phyloP scores from a whole-genome alignment of 2,888 invertebrate genomes.

The Thalpophila matura region DNA sequence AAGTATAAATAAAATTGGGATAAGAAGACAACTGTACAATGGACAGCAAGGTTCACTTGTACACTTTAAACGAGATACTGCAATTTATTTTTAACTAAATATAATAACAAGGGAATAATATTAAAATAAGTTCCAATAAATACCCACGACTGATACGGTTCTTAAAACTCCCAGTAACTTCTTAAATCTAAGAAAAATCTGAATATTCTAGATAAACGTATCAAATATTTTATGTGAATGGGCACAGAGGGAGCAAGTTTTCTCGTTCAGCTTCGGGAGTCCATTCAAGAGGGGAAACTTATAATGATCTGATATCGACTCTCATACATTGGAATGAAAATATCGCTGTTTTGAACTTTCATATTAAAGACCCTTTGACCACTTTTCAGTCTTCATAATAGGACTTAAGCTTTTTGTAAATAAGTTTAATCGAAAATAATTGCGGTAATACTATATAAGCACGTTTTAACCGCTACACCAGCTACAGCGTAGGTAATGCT shows the following conservation, averaged over 20 bases:
- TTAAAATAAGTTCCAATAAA: too few species aligned
- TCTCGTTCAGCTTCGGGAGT: conserved; percentile 22
- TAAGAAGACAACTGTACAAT: too few species aligned
- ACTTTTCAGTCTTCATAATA: conserved; percentile 2
- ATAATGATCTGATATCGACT: conserved; percentile 48
- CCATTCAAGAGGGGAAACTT: conserved; percentile 48
- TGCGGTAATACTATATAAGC: too few species aligned
- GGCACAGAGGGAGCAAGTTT: conserved; percentile 22
- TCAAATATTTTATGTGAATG: conserved; percentile 22
- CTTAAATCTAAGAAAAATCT: neutral
- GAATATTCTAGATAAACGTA: conserved; percentile 20
- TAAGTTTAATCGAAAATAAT: neutral
- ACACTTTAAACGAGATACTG: too few species aligned
- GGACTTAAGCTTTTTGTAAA: conserved; percentile 1
- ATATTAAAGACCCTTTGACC: conserved; percentile 20
- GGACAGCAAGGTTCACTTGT: too few species aligned
- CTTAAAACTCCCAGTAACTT: too few species aligned
- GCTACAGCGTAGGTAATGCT: neutral
- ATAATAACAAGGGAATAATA: too few species aligned
- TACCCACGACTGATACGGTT: too few species aligned
- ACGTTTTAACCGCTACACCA: too few species aligned
- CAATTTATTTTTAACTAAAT: too few species aligned
- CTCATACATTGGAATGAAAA: conserved; percentile 18
- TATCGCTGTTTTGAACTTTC: conserved; percentile 18
- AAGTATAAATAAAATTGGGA: too few species aligned